Percentiles rank a stretch among this genome's conserved stretches.
Evolutionary conservation across 2,888 invertebrate genomes (phyloP).

Genomic region (Drosophila quinaria): DNA sequence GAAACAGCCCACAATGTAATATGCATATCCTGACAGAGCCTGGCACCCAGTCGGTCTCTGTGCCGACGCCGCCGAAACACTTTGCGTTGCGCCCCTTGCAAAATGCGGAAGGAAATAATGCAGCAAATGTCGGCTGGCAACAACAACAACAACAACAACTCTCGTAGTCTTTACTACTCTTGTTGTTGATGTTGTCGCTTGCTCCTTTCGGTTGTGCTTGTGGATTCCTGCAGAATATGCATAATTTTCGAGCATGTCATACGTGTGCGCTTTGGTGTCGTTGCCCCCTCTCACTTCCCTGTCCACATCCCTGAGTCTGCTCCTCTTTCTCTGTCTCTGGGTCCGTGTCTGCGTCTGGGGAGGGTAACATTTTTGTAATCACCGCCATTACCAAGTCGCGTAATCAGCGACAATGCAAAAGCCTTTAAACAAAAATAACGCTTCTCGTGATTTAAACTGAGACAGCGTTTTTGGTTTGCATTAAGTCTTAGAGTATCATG

Average conservation of each 20-base stretch:
- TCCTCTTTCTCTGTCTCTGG: background rate
- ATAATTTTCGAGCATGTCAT: conserved; percentile 77
- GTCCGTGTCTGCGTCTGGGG: conserved; percentile 10
- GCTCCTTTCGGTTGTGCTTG: conserved; percentile 29
- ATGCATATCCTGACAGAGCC: conserved; percentile 65
- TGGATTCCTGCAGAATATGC: conserved; percentile 71
- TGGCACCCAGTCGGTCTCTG: conserved; percentile 38
- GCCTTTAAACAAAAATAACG: conserved; percentile 56
- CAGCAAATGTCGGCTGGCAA: conserved; percentile 69
- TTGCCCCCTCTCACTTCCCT: conserved; percentile 9
- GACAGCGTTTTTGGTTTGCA: conserved; percentile 9
- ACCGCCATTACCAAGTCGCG: conserved; percentile 75
- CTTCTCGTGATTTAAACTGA: conserved; percentile 22
- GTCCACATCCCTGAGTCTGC: background rate
- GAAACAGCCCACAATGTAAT: conserved; percentile 69
- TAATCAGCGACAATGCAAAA: conserved; percentile 72
- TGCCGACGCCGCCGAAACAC: conserved; percentile 55
- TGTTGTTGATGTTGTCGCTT: conserved; percentile 21
- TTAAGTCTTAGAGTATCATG: background rate
- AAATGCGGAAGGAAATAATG: conserved; percentile 77
- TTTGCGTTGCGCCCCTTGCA: conserved; percentile 47
- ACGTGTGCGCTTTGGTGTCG: conserved; percentile 50
- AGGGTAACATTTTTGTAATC: conserved; percentile 71
- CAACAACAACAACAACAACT: conserved; percentile 32
- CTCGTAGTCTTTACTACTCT: conserved; percentile 15